Conservation (phyloP, 2,888 invertebrate genomes). For the Nomada flava region DNA sequence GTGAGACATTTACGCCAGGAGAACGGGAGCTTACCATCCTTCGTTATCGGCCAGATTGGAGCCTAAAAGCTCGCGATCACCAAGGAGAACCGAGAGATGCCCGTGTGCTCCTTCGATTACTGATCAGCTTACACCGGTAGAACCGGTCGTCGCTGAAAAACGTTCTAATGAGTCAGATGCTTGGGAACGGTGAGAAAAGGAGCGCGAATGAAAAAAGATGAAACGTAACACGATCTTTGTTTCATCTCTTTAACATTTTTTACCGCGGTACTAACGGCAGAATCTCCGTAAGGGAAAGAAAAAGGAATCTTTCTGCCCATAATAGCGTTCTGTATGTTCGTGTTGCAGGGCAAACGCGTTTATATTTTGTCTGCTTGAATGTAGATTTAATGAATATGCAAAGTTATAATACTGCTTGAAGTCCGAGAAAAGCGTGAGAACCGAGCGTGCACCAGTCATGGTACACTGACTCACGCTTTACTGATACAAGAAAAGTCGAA, state of each 20-base stretch:
- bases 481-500: slow-evolving; percentile 54
- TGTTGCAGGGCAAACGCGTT: background rate
- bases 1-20: slow-evolving; percentile 71
- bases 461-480: slow-evolving; percentile 62
- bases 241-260: slow-evolving; percentile 23
- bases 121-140: slow-evolving; percentile 13
- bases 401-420: background rate
- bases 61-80: slow-evolving; percentile 12
- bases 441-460: slow-evolving; percentile 53
- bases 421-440: slow-evolving; percentile 68
- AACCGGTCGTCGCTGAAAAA: slow-evolving; percentile 52
- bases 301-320: slow-evolving; percentile 3
- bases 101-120: slow-evolving; percentile 12
- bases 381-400: slow-evolving; percentile 42
- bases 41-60: slow-evolving; percentile 57
- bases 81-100: slow-evolving; percentile 20
- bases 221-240: slow-evolving; percentile 22
- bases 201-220: background rate
- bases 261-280: slow-evolving; percentile 9
- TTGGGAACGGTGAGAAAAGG: slow-evolving; percentile 3
- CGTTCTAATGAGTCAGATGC: slow-evolving; percentile 48
- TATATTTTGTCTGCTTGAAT: slow-evolving; percentile 4
- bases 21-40: slow-evolving; percentile 82
- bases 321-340: background rate
- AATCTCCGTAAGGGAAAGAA: background rate